A percentile compares a stretch with the other conserved stretches of the same genome.
Conservation (phyloP, 2,797 vertebrate species). For the Selene dorsalis region DNA sequence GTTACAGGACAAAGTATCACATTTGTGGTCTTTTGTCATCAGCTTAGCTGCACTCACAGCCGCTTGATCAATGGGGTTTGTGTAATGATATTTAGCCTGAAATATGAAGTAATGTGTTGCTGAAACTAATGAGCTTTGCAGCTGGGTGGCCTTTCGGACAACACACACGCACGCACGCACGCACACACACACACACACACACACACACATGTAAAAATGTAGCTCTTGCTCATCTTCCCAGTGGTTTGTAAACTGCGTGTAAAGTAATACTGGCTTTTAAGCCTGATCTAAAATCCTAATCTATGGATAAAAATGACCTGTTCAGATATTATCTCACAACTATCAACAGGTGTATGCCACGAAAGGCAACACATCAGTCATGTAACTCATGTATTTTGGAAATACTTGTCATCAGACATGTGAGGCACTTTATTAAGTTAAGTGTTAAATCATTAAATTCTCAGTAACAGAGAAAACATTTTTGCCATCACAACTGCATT, state of each 20-base stretch:
- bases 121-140: constrained; percentile 70
- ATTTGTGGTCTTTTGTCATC: constrained; percentile 77
- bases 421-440: constrained; percentile 20
- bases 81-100: constrained; percentile 72
- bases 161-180: constrained; percentile 20
- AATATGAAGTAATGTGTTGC: constrained; percentile 75
- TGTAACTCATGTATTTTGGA: constrained; percentile 46
- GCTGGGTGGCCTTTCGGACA: constrained; percentile 71
- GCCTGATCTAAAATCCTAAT: constrained; percentile 3
- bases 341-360: constrained; percentile 32
- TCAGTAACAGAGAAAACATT: constrained; percentile 50
- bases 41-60: constrained; percentile 56
- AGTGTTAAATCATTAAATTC: constrained; percentile 68
- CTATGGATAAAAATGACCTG: not conserved
- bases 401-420: constrained; percentile 47
- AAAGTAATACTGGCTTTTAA: not conserved
- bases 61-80: constrained; percentile 72
- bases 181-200: constrained; percentile 20
- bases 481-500: constrained; percentile 60
- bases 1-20: constrained; percentile 74
- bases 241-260: not conserved
- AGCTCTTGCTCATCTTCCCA: constrained; percentile 39
- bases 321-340: constrained; percentile 28
- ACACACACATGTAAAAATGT: constrained; percentile 7
- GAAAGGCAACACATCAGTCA: constrained; percentile 25